Base-by-base conservation (phyloP, 2,888 invertebrate species). In the Lottia gigantea region DNA sequence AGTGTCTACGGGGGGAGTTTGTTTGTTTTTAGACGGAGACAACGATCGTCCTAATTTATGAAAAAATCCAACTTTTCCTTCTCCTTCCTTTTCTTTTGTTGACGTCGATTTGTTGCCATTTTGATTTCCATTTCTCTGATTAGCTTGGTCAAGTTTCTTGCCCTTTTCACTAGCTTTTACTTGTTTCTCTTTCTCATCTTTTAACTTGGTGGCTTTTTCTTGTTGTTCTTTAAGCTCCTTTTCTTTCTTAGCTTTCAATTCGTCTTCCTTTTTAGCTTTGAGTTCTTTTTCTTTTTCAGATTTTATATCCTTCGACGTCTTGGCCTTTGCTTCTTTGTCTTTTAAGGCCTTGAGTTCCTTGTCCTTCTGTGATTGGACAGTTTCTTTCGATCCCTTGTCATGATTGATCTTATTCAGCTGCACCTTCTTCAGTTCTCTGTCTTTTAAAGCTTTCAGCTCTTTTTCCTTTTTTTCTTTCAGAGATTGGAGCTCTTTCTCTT, bases 171-270 rank as follows among this genome's bases (percentile, higher is more conserved):
- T 19, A 11, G 23, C 55, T 23, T 55, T 62, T 0, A 68, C 31
- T 64, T 68, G 63, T 8, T n/a, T 64, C 15, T 68, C 68, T n/a
- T 68, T 68, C 49, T 64, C 49, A 11, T n/a, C 47, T 23, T 55
- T 55, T 0, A 19, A 23, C 23, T 55, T 23, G 40, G 11, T 8
- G 11, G 40, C 40, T 11, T 23, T 55, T 55, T 55, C 55, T 23
- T 23, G 19, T 55, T 55, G 55, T 11, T 11, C 55, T 55, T 55
- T 55, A 19, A 55, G 55, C 23, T 55, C 55, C 0, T 55, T 55
- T 55, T 55, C 55, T 19, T 55, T 55, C 23, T 23, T 23, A 14
- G 23, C 55, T 19, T 55, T 55, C 55, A 12, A 23, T 55, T 55
- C 55, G 19, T 55, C 19, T 55, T 55, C 55, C 46, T 65, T 46